Conservation (phyloP, 2,797 vertebrate genomes). For the Tympanoctomys barrerae region DNA sequence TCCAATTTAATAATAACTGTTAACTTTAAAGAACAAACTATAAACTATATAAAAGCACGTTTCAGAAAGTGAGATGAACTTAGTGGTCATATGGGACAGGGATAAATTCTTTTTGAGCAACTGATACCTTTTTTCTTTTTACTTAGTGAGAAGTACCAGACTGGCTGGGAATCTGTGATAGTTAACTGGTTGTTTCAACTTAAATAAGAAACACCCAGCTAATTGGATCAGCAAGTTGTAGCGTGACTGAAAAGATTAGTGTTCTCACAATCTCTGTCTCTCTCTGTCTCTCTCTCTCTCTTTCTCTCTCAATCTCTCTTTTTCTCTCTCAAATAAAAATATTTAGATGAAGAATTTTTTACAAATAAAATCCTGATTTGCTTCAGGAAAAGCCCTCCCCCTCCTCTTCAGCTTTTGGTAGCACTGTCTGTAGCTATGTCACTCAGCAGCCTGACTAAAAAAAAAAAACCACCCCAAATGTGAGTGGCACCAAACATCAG, state of each 20-base stretch:
- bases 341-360: too few relatives aligned
- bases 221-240: background rate
- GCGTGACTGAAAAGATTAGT: background rate
- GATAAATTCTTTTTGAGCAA: constrained; percentile 17
- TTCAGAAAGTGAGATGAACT: background rate
- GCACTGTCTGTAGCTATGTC: too few relatives aligned
- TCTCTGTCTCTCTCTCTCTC: too few relatives aligned
- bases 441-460: too few relatives aligned
- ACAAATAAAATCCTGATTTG: too few relatives aligned
- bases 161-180: background rate
- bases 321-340: too few relatives aligned
- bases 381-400: too few relatives aligned
- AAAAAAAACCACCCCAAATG: background rate
- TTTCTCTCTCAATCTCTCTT: too few relatives aligned
- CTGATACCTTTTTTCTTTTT: background rate
- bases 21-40: constrained; percentile 4
- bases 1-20: background rate
- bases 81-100: background rate
- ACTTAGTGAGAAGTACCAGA: background rate
- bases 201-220: background rate
- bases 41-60: background rate
- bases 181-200: background rate
- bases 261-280: too few relatives aligned
- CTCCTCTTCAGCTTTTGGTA: too few relatives aligned
- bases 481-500: background rate